phyloP scores from a whole-genome alignment of 2,113 vertebrate genomes.

The Austrofundulus limnaeus region DNA sequence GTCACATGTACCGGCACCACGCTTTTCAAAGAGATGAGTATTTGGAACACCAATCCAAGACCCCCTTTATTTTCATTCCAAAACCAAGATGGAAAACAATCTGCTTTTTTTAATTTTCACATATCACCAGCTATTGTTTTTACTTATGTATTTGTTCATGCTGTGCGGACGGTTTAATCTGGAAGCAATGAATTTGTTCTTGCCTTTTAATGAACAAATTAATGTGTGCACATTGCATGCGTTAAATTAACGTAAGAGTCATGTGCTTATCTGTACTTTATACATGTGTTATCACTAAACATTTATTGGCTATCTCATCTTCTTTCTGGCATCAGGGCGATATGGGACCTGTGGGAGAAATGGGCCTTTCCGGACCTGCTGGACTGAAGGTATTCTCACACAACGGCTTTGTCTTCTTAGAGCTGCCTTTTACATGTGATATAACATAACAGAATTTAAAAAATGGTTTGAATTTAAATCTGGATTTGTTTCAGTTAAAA shows the following conservation, averaged over 20 bases:
- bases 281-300: conserved; percentile 18
- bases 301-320: conserved; percentile 43
- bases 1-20: conserved; percentile 4
- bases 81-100: conserved; percentile 5
- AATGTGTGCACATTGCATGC: not conserved
- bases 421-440: not conserved
- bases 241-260: conserved; percentile 5
- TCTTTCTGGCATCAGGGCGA: conserved; percentile 86
- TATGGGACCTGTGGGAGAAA: conserved; percentile 87
- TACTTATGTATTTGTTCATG: conserved; percentile 7
- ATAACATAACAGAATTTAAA: not conserved
- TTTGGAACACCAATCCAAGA: conserved; percentile 19
- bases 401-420: not conserved
- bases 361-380: conserved; percentile 89
- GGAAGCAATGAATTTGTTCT: conserved; percentile 33
- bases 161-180: too few relatives aligned
- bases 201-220: conserved; percentile 22
- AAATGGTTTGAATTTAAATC: not conserved
- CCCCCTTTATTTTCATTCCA: conserved; percentile 13
- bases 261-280: conserved; percentile 13
- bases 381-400: conserved; percentile 90
- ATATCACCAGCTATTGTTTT: conserved; percentile 25
- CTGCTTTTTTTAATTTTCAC: conserved; percentile 16
- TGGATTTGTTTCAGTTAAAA: not conserved
- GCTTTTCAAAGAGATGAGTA: conserved; percentile 7